Evolutionary conservation across 2,888 invertebrate genomes (phyloP), one percentile per base, ranked within the genome.

Genomic region (Leucoma salicis): DNA sequence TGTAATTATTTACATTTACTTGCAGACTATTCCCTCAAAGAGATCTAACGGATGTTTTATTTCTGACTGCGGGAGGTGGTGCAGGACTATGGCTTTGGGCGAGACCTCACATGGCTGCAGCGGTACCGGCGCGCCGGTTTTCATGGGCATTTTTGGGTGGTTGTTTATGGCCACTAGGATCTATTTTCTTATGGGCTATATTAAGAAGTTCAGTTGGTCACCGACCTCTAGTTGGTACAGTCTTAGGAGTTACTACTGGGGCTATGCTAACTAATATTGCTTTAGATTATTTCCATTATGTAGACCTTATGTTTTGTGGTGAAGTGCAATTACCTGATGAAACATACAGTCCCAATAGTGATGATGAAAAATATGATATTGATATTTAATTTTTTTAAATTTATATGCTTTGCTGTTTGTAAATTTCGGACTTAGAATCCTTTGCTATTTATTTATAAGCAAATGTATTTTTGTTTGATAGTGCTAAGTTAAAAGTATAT

Each of bases 151-250:
- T 92, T 50, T 67, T 94, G 45, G 95, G 95, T 37, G 94, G 96
- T 31, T 90, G 95, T 7, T 90, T 97, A 14, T 95, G 97, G 90
- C 96, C 96, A 53, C 93, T 98, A 70, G 97, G 98, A 10, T 97
- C 97, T 0, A 95, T 97, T 33, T 91, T 98, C 42, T 85, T 95
- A 50, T 97, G 97, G 95, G 97, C 97, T 6, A 93, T 97, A 25
- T 82, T 96, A 28, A 93, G 96, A 70, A 95, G 95, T 57, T 89
- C 95, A 25, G 86, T 97, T 32, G 95, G 96, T 0, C 91, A 93
- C 54, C 92, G 93, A 71, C 92, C 93, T 29, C 75, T 92, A 3
- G 62, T 95, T 14, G 93, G 94, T 55, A 93, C 94, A 18, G 59
- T 92, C 24, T 88, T 94, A 53, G 96, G 96, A 18, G 70, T 96